A percentile compares a stretch with the other conserved stretches of the same genome.
Evolutionary conservation across 2,797 vertebrate species (phyloP).

Genomic region (Ctenopoma kingsleyae): DNA sequence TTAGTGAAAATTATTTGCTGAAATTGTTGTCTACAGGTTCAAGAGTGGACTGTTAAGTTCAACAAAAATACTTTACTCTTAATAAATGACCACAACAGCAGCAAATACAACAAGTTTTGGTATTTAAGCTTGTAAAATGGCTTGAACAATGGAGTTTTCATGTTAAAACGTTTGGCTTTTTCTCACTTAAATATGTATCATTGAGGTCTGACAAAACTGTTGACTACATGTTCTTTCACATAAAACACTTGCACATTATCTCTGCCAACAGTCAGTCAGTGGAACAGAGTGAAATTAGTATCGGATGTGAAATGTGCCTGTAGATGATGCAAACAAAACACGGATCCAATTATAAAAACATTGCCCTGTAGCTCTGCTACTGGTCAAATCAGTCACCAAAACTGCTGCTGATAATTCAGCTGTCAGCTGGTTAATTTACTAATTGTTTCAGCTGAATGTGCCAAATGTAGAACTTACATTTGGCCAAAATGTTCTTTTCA

Average conservation of each 20-base stretch:
- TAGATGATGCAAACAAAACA: not conserved
- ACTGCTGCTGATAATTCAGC: not conserved
- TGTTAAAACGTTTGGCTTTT: not conserved
- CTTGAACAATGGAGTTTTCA: not conserved
- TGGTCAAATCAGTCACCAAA: not conserved
- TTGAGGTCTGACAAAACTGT: not conserved
- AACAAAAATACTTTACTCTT: not conserved
- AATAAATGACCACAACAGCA: not conserved
- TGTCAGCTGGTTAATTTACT: not conserved
- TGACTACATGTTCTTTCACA: not conserved
- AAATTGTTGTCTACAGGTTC: not conserved
- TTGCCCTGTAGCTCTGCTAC: not conserved
- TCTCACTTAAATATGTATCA: not conserved
- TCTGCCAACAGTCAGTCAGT: not conserved
- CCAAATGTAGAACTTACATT: not conserved
- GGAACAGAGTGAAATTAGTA: not conserved
- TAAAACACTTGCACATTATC: not conserved
- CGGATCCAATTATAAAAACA: not conserved
- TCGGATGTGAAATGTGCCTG: too few species aligned
- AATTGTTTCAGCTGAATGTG: not conserved
- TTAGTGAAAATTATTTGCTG: not conserved
- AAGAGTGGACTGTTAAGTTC: not conserved
- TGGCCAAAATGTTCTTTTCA: not conserved
- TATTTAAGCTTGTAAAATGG: not conserved
- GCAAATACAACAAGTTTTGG: not conserved